Conservation (phyloP, 1,140 invertebrate species). For the Oedothorax gibbosus region DNA sequence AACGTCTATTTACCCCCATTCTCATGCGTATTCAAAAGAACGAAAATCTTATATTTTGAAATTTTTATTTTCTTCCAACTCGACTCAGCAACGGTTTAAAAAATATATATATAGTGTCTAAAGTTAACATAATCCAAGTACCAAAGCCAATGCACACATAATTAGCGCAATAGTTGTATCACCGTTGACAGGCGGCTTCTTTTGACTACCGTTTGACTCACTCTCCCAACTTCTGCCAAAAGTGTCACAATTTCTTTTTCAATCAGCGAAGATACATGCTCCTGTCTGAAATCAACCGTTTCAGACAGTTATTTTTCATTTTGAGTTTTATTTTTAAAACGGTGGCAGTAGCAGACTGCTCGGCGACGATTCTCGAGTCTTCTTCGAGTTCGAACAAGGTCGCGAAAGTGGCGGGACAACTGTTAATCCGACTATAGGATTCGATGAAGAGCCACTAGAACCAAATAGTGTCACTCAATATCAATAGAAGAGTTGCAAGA, state of each 20-base stretch:
- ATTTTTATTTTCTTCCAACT: background rate
- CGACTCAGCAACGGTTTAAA: background rate
- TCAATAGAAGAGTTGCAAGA: too few species aligned
- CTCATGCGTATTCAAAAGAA: too few species aligned
- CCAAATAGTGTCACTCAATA: too few species aligned
- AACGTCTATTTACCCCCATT: too few species aligned
- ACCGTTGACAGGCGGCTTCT: constrained; percentile 29
- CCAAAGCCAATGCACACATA: constrained; percentile 49
- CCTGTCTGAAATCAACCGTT: constrained; percentile 8
- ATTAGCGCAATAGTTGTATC: constrained; percentile 45
- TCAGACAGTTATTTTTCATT: background rate
- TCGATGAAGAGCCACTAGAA: too few species aligned
- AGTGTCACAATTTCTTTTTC: background rate
- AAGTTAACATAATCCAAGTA: constrained; percentile 25
- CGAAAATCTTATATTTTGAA: too few species aligned
- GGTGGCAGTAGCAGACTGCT: constrained; percentile 31
- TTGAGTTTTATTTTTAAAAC: constrained; percentile 32
- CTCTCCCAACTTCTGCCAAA: constrained; percentile 4
- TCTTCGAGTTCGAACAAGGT: too few species aligned
- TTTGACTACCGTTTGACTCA: constrained; percentile 24
- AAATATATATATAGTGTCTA: constrained; percentile 13
- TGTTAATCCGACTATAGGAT: too few species aligned
- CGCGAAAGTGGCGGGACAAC: too few species aligned
- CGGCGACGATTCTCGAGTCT: background rate
- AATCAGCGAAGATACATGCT: background rate